A percentile compares a stretch with the other conserved stretches of the same genome.
These are phyloP conservation scores for Gymnarchus niloticus DNA, from an alignment of 2,113 vertebrate species.

Conservation along the genomic window DNA sequence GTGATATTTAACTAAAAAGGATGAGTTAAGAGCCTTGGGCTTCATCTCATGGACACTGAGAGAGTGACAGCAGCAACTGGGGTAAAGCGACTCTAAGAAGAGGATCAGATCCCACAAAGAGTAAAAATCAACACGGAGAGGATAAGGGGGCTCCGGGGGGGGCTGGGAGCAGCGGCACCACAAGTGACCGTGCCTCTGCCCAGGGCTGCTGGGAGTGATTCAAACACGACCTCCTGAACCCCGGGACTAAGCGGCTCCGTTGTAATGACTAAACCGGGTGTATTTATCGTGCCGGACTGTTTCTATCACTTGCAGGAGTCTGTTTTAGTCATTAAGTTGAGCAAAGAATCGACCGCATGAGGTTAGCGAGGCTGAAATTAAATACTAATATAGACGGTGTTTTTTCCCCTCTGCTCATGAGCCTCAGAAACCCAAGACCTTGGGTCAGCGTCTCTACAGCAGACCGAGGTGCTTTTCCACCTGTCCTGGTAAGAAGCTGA, in stretches of 20 bases:
- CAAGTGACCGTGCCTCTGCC: conserved; percentile 69
- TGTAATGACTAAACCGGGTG: conserved; percentile 81
- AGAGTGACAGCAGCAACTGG: conserved; percentile 59
- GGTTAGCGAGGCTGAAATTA: conserved; percentile 57
- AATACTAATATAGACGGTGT: conserved; percentile 36
- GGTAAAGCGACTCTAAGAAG: conserved; percentile 29
- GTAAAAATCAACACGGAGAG: not conserved
- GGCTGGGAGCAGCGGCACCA: not conserved
- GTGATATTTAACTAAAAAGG: conserved; percentile 16
- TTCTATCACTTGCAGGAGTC: conserved; percentile 65
- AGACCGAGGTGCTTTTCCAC: not conserved
- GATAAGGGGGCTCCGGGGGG: not conserved
- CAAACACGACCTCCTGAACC: conserved; percentile 79
- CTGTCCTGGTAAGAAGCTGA: no score
- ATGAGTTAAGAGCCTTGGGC: conserved; percentile 20
- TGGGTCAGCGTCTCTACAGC: conserved; percentile 50
- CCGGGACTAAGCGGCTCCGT: conserved; percentile 42
- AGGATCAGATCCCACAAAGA: not conserved
- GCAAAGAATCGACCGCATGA: conserved; percentile 71
- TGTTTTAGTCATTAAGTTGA: conserved; percentile 73
- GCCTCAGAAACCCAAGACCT: conserved; percentile 53
- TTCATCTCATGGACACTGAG: conserved; percentile 5
- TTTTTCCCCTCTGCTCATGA: conserved; percentile 43
- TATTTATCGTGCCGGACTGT: conserved; percentile 64
- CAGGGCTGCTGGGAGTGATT: conserved; percentile 54